Conservation (phyloP, 2,888 invertebrate genomes). For the Temnothorax rugatulus region DNA sequence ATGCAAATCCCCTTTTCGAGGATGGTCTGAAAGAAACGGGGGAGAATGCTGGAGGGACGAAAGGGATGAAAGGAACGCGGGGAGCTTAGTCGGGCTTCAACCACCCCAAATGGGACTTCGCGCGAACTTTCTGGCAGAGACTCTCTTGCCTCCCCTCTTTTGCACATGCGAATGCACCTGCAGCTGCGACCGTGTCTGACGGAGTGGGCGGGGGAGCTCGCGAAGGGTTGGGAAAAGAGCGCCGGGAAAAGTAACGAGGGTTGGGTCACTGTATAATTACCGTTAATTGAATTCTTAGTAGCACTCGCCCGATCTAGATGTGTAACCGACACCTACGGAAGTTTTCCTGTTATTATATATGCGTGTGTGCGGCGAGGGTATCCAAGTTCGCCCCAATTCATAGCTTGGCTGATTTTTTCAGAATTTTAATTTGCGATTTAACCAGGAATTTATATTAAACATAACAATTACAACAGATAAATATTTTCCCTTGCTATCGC, state of each 20-base stretch:
- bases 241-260: slow-evolving; percentile 73
- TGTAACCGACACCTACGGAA: slow-evolving; percentile 54
- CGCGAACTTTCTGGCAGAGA: slow-evolving; percentile 83
- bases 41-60: neutral
- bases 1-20: slow-evolving; percentile 68
- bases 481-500: neutral
- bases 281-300: slow-evolving; percentile 84
- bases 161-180: slow-evolving; percentile 71
- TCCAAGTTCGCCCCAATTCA: neutral
- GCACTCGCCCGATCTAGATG: slow-evolving; percentile 77
- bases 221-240: slow-evolving; percentile 59
- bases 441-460: neutral
- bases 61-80: slow-evolving; percentile 14
- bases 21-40: slow-evolving; percentile 27
- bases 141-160: slow-evolving; percentile 57
- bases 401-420: neutral
- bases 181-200: slow-evolving; percentile 44
- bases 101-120: slow-evolving; percentile 82
- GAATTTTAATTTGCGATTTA: slow-evolving; percentile 19
- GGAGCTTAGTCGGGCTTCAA: slow-evolving; percentile 65
- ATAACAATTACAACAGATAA: slow-evolving; percentile 2
- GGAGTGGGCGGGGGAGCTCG: slow-evolving; percentile 43
- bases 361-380: neutral
- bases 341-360: slow-evolving; percentile 64
- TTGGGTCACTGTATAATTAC: slow-evolving; percentile 81